Evolutionary conservation across 1,140 invertebrate genomes (phyloP).

Genomic region (Onthophagus taurus): DNA sequence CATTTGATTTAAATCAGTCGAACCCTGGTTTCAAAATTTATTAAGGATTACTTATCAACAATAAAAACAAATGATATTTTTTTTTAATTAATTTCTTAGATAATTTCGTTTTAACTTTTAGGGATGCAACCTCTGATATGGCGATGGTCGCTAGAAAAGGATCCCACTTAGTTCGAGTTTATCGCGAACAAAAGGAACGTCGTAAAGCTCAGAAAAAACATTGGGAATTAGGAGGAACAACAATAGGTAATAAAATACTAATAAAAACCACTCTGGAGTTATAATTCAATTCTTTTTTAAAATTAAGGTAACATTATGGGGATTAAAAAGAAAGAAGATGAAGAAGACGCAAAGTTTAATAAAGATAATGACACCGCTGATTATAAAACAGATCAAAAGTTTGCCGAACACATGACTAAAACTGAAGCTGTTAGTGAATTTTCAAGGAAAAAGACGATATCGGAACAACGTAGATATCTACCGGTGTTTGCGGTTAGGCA

Average conservation of each 20-base stretch:
- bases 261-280: background rate
- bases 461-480: conserved; percentile 82
- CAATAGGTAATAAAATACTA: conserved; percentile 63
- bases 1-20: too few species aligned
- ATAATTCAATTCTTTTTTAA: background rate
- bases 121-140: conserved; percentile 97
- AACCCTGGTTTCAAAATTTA: too few species aligned
- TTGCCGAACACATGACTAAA: conserved; percentile 85
- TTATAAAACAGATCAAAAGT: conserved; percentile 86
- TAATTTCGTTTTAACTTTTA: conserved; percentile 21
- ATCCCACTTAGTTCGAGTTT: conserved; percentile 77
- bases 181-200: conserved; percentile 92
- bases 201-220: conserved; percentile 96
- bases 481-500: conserved; percentile 95
- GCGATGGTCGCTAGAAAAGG: conserved; percentile 95
- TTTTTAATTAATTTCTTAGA: background rate
- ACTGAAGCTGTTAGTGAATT: conserved; percentile 78
- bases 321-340: conserved; percentile 73
- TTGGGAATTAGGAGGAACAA: conserved; percentile 96
- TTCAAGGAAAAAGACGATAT: conserved; percentile 76
- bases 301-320: conserved; percentile 84
- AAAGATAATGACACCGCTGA: conserved; percentile 54
- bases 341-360: conserved; percentile 53
- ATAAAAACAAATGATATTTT: too few species aligned
- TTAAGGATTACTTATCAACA: too few species aligned